These are phyloP conservation scores for Dissostichus mawsoni DNA, from an alignment of 2,113 vertebrate species.

Conservation along the genomic window DNA sequence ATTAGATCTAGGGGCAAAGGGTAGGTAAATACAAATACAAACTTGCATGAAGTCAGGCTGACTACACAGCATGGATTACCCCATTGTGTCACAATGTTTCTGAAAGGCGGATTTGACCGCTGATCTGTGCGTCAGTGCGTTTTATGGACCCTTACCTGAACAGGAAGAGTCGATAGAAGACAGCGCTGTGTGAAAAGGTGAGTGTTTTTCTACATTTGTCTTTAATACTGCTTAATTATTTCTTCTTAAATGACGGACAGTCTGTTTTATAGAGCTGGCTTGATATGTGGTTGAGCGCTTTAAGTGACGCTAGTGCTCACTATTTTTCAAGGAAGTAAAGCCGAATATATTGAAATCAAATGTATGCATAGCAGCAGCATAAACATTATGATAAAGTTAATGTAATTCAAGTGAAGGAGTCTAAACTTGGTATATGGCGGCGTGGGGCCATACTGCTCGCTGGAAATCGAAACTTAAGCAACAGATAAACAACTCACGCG, in stretches of 20 bases:
- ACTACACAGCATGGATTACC: neutral
- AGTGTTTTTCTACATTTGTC: neutral
- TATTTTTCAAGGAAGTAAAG: neutral
- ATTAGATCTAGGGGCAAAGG: neutral
- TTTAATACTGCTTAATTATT: neutral
- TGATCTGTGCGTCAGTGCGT: constrained; percentile 14
- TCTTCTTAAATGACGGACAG: neutral
- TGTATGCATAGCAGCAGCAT: neutral
- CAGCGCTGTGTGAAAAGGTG: neutral
- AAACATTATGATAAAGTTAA: fast-evolving
- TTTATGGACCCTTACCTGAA: constrained; percentile 17
- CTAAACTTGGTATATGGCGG: neutral
- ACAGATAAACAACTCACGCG: neutral
- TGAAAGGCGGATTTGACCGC: neutral
- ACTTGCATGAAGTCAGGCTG: neutral
- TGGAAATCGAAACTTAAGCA: constrained; percentile 50
- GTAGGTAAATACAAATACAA: neutral
- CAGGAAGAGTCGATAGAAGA: constrained; percentile 23
- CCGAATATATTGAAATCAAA: neutral
- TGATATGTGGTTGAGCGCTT: neutral
- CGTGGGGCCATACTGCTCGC: neutral
- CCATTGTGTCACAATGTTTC: neutral
- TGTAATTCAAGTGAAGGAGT: neutral
- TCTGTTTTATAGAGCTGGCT: neutral
- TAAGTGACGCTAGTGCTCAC: neutral